These are phyloP conservation scores for Centruroides sculpturatus DNA, from an alignment of 1,140 invertebrate genomes.

Conservation along the genomic window DNA sequence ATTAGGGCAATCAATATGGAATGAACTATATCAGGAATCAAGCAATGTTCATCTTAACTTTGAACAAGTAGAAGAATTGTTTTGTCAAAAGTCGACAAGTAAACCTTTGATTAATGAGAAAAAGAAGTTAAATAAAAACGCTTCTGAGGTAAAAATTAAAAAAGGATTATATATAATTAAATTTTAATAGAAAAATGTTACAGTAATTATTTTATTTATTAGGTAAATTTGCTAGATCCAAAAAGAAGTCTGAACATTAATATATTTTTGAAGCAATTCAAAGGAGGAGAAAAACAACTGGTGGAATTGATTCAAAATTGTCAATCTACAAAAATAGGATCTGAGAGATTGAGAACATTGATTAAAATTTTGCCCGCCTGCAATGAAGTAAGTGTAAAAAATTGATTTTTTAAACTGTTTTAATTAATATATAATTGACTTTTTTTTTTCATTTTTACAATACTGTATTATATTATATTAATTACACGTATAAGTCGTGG, in stretches of 20 bases:
- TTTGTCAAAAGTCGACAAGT: conserved; percentile 44
- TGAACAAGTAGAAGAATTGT: conserved; percentile 79
- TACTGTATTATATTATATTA: too few species aligned
- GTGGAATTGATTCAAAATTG: conserved; percentile 71
- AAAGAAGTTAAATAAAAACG: background rate
- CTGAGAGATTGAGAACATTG: conserved; percentile 76
- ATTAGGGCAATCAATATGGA: background rate
- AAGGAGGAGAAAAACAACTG: conserved; percentile 62
- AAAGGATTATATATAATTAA: conserved; percentile 3
- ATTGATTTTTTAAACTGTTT: background rate
- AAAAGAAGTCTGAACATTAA: conserved; percentile 92
- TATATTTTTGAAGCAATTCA: conserved; percentile 86
- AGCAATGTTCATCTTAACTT: conserved; percentile 46
- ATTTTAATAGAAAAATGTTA: too few species aligned
- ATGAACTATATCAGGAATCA: background rate
- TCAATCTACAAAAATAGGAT: conserved; percentile 71
- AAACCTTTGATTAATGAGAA: too few species aligned
- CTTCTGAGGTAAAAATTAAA: conserved; percentile 33
- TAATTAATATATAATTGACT: too few species aligned
- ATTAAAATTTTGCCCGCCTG: conserved; percentile 82
- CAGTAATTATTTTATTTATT: background rate
- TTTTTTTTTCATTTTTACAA: too few species aligned
- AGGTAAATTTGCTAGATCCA: conserved; percentile 71
- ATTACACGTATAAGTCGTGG: too few species aligned
- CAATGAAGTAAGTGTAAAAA: conserved; percentile 61